Evolutionary conservation across 2,797 vertebrate genomes (phyloP), one percentile per base, ranked within the genome.

Genomic region (Bovichtus diacanthus): DNA sequence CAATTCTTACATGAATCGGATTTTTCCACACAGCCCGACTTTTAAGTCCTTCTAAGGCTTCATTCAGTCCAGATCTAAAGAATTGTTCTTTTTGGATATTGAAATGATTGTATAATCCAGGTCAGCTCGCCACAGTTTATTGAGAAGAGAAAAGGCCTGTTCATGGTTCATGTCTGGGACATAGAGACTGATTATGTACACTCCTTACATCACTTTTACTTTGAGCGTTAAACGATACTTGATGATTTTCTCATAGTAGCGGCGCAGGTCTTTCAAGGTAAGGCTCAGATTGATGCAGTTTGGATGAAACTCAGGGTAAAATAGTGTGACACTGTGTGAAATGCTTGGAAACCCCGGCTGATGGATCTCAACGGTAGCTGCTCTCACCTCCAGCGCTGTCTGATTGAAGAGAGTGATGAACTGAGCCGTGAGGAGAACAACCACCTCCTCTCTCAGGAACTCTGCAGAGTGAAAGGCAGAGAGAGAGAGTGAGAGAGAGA

Each of bases 371-470:
- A 70, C 55, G 46, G 81, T 44, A 43, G 84, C 59, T 60, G 82
- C 70, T 85, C 92, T 91, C 89, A 96, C 96, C 94, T 96, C 96
- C 69, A 97, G 91, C 23, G 96, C 95, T 0, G 96, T 97, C 90
- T 97, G 96, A 90, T 96, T 97, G 95, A 97, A 97, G 74, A 97
- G 95, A 21, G 95, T 96, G 89, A 97, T 95, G 93, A 97, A 97
- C 91, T 97, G 96, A 76, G 96, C 95, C 0, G 95, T 95, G 77
- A 97, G 95, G 43, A 97, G 94, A 81, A 96, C 95, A 76, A 96
- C 92, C 79, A 97, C 94, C 81, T 96, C 96, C 75, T 97, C 96
- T 86, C 94, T 90, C 82, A 97, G 85, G 80, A 96, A 94, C 88
- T 96, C 96, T 97, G 83, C 9, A 31, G 63, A 77, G 55, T 25